Evolutionary conservation across 2,113 vertebrate genomes (phyloP).

Genomic region (Scortum barcoo): DNA sequence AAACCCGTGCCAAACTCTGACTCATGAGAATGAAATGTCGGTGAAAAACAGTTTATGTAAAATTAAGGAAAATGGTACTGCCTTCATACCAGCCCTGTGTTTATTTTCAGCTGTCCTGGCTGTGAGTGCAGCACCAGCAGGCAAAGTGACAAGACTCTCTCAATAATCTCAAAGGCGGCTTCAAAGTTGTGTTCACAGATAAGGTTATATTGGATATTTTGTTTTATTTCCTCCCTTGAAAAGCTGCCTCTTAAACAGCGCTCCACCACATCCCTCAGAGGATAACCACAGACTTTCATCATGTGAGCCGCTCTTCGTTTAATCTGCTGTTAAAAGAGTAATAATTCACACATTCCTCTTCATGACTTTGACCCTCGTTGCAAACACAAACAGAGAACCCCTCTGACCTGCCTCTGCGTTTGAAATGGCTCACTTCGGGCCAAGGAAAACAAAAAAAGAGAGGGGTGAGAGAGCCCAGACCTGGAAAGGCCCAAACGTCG

Average conservation of each 20-base stretch:
- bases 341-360: conserved; percentile 78
- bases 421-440: conserved; percentile 61
- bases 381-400: conserved; percentile 77
- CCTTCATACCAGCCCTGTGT: conserved; percentile 52
- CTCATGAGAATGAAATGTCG: conserved; percentile 76
- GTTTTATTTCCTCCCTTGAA: conserved; percentile 72
- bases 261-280: conserved; percentile 56
- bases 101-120: conserved; percentile 66
- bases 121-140: conserved; percentile 40
- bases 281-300: conserved; percentile 67
- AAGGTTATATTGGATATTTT: conserved; percentile 71
- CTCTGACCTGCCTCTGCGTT: conserved; percentile 72
- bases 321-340: conserved; percentile 77
- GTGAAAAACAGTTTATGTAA: conserved; percentile 69
- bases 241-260: conserved; percentile 44
- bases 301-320: conserved; percentile 61
- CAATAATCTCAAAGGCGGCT: conserved; percentile 65
- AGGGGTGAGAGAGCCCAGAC: conserved; percentile 42
- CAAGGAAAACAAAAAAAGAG: conserved; percentile 62
- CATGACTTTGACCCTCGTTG: conserved; percentile 73
- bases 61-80: conserved; percentile 66
- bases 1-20: conserved; percentile 80
- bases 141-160: conserved; percentile 66
- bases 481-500: conserved; percentile 55
- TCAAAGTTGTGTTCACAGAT: conserved; percentile 72